phyloP scores from a whole-genome alignment of 2,113 vertebrate genomes.

The Xenopus borealis region DNA sequence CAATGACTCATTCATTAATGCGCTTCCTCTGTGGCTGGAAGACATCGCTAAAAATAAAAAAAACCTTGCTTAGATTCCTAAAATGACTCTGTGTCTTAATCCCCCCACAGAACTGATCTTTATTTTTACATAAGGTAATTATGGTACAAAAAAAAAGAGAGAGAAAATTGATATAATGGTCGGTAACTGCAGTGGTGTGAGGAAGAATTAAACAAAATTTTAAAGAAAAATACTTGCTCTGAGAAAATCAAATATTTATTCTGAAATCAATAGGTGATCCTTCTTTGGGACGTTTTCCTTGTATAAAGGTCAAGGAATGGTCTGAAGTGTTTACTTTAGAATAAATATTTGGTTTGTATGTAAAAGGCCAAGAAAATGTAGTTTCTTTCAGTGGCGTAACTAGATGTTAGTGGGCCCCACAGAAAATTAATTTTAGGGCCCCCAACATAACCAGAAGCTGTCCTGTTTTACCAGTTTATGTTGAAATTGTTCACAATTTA shows the following conservation, averaged over 20 bases:
- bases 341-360: not conserved
- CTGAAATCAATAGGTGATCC: not conserved
- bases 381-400: too few relatives aligned
- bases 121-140: not conserved
- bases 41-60: not conserved
- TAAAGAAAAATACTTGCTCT: not conserved
- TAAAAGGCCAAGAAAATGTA: not conserved
- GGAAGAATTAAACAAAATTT: not conserved
- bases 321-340: not conserved
- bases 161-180: not conserved
- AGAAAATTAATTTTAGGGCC: too few relatives aligned
- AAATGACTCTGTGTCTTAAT: not conserved
- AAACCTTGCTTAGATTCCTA: not conserved
- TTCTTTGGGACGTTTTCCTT: not conserved
- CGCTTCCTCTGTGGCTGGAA: not conserved
- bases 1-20: constrained; percentile 29
- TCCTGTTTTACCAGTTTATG: too few relatives aligned
- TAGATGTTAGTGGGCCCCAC: too few relatives aligned
- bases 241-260: not conserved
- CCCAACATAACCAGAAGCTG: too few relatives aligned
- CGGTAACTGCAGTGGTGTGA: not conserved
- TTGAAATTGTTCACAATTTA: too few relatives aligned
- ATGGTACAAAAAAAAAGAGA: not conserved
- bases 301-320: not conserved
- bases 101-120: not conserved